These are phyloP conservation scores for Drosophila gaucha DNA, from an alignment of 2,888 invertebrate genomes.

Conservation along the genomic window DNA sequence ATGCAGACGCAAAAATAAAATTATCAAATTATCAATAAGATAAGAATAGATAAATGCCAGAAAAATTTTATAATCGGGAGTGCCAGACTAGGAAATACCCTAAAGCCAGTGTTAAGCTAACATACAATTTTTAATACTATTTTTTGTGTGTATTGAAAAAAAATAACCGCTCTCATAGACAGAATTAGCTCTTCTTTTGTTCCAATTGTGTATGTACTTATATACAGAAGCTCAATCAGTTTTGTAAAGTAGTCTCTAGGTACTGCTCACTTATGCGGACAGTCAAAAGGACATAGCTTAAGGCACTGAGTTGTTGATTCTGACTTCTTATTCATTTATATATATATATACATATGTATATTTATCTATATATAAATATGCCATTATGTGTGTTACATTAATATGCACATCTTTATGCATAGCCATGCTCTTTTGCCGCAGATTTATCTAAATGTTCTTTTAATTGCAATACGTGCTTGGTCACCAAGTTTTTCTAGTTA, in stretches of 20 bases:
- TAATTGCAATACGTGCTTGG: conserved; percentile 14
- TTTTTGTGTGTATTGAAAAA: too few species aligned
- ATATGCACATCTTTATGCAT: conserved; percentile 5
- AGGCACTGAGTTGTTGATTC: too few species aligned
- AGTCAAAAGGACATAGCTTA: too few species aligned
- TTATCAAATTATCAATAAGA: conserved; percentile 2
- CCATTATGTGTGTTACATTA: not conserved
- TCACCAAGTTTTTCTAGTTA: conserved; percentile 1
- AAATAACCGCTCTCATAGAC: too few species aligned
- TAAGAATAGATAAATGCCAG: not conserved
- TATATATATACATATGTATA: too few species aligned
- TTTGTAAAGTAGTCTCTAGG: too few species aligned
- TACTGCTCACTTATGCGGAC: too few species aligned
- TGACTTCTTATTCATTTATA: too few species aligned
- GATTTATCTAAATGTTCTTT: conserved; percentile 5
- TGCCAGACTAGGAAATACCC: not conserved
- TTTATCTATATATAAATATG: too few species aligned
- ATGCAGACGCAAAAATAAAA: not conserved
- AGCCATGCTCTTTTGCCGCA: not conserved
- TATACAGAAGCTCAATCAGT: too few species aligned
- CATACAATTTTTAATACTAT: not conserved
- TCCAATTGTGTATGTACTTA: too few species aligned
- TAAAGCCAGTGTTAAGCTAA: not conserved
- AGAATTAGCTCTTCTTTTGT: too few species aligned
- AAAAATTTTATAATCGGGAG: not conserved